Evolutionary conservation across 1,140 invertebrate species (phyloP), one percentile per base, ranked within the genome.

Genomic region (Steinernema feltiae): DNA sequence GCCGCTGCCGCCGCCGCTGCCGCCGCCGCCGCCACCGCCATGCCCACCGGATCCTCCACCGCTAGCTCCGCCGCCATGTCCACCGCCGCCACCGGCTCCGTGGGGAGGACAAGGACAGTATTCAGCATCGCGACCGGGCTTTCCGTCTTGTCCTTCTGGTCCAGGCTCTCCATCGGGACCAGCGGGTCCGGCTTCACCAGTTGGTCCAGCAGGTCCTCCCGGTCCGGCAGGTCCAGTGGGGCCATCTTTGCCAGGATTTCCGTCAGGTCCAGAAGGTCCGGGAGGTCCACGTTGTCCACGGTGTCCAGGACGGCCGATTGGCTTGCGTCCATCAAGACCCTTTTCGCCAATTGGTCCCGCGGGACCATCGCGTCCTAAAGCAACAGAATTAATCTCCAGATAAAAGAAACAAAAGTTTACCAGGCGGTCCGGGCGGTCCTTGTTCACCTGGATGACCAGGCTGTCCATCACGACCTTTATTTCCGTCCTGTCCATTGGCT

Each of bases 381-480:
- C 3, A 12, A n/a, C 41, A 63, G 3, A 15, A 63, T 27, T 63
- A 3, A 27, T 63, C 7, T 17, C 12, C 24, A 41, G 7, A 63
- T 63, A 3, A 15, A n/a, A 3, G 15, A n/a, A 27, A 27, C 7
- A 3, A 21, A 27, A 3, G 2, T 21, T 63, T 63, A 63, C 53
- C 53, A 63, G 53, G 53, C 24, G 24, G 24, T 15, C 53, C 53
- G 24, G 53, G 53, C 2, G 53, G 53, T 63, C 53, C 53, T 7
- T 15, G 53, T 63, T 63, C 53, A 15, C 53, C 53, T 17, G 53
- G 24, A 27, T 63, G 53, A 27, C 77, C 77, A 32, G 29, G 73
- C 48, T 72, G 73, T 69, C 77, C 77, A 76, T 78, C 77, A 17
- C 53, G 53, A 3, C 53, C 53, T 27, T 63, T 63, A 27, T 63